Base-by-base conservation (phyloP, 2,797 vertebrate species). In the Cheracebus regulus region DNA sequence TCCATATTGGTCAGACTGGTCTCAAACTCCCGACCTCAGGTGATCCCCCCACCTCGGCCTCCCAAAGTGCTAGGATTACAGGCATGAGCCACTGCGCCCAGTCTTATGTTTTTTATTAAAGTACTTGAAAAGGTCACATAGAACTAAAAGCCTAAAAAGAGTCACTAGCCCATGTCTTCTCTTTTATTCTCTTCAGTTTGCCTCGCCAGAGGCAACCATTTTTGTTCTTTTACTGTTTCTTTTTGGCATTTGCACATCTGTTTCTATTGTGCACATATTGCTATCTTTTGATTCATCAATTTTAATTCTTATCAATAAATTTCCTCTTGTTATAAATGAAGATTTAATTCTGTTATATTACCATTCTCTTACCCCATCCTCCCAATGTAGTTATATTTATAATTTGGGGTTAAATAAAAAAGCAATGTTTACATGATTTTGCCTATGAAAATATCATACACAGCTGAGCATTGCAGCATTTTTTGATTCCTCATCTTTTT, bases 391-490 rank as follows among this genome's bases (percentile, higher is more conserved):
- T 26, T 73, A 64, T 73, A 64, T 90, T 91, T 88, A 83, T 48
- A 52, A 78, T n/a, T 84, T 88, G 44, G 33, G 9, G 2, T 92
- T 79, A 93, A 88, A 78, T 88, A 20, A 58, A 94, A 91, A 96
- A 26, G n/a, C 46, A 72, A 24, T 20, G 5, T 73, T 88, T 46
- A 39, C 44, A 36, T 81, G 20, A 75, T 89, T 95, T 90, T 86
- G 14, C n/a, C 36, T 86, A 26, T 50, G 46, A 64, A 95, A 44
- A 46, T 75, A 85, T 58, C 48, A 88, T 41, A 48, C 50, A 55
- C 5, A 93, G 28, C n/a, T 90, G 30, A 93, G 57, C 28, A 58
- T 20, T 50, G 26, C 28, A 75, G 8, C 41, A 48, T 50, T 90
- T 76, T 76, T 89, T 78, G 11, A 73, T 75, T 64, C 19, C 24